These are phyloP conservation scores for Scomberomorus guttatus DNA, from an alignment of 2,797 vertebrate species.

Conservation along the genomic window DNA sequence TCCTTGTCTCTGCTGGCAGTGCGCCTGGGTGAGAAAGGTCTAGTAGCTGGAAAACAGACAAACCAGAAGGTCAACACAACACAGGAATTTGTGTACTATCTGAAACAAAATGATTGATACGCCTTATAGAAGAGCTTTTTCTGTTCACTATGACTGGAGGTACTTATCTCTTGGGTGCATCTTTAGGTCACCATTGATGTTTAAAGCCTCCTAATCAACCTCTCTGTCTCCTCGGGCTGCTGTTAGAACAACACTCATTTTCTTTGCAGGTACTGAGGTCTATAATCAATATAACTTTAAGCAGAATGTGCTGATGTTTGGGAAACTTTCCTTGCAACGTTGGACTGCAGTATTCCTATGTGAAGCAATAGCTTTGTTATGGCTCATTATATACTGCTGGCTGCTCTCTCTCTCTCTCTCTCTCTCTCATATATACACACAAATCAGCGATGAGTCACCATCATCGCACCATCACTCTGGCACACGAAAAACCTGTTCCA, in stretches of 20 bases:
- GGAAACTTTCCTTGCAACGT: slow-evolving; percentile 54
- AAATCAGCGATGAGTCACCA: slow-evolving; percentile 86
- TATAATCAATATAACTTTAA: slow-evolving; percentile 62
- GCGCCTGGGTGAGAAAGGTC: slow-evolving; percentile 55
- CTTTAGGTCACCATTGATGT: neutral
- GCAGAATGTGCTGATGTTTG: slow-evolving; percentile 57
- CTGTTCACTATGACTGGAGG: neutral
- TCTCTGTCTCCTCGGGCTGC: slow-evolving; percentile 3
- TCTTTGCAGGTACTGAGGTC: slow-evolving; percentile 15
- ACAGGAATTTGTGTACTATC: no score
- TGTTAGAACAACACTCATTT: neutral
- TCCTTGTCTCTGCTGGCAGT: slow-evolving; percentile 77
- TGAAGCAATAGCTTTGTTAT: slow-evolving; percentile 68
- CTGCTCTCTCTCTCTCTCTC: slow-evolving; percentile 49
- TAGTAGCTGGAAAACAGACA: slow-evolving; percentile 69
- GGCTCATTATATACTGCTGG: slow-evolving; percentile 78
- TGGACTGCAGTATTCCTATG: slow-evolving; percentile 61
- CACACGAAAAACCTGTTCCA: slow-evolving; percentile 80
- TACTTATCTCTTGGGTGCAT: neutral
- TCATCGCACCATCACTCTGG: slow-evolving; percentile 85
- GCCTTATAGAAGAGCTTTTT: neutral
- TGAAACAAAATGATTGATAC: slow-evolving; percentile 1
- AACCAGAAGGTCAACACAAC: slow-evolving; percentile 53
- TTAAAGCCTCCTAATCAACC: slow-evolving; percentile 4
- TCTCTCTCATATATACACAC: slow-evolving; percentile 67